These are phyloP conservation scores for Siniperca obscura DNA, from an alignment of 2,797 vertebrate species.

Conservation along the genomic window DNA sequence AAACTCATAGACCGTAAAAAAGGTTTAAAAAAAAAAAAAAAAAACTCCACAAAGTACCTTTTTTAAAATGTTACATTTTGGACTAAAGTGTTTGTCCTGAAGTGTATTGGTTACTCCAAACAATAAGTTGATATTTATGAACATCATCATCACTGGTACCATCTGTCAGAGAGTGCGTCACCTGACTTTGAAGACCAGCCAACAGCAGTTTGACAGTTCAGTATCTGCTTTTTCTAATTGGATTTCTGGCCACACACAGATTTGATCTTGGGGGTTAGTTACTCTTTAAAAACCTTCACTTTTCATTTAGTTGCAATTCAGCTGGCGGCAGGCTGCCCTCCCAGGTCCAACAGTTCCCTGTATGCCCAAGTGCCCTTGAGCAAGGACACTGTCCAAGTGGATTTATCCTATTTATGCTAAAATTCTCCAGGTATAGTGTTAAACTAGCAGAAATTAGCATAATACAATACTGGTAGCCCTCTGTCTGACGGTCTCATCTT, in stretches of 20 bases:
- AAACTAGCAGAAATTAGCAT: slow-evolving; percentile 37
- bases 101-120: background rate
- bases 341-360: background rate
- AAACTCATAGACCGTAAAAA: too few species aligned
- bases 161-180: background rate
- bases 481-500: slow-evolving; percentile 36
- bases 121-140: background rate
- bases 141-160: background rate
- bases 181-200: background rate
- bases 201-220: background rate
- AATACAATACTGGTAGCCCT: slow-evolving; percentile 35
- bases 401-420: slow-evolving; percentile 8
- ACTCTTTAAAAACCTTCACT: background rate
- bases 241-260: background rate
- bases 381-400: background rate
- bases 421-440: slow-evolving; percentile 27
- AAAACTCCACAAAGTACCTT: accelerated
- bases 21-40: background rate
- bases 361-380: slow-evolving; percentile 12
- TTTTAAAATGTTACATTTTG: background rate
- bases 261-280: background rate
- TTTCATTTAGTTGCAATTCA: background rate
- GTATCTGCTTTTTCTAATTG: background rate
- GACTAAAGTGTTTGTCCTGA: background rate
- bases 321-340: background rate